A percentile compares a stretch with the other conserved stretches of the same genome.
Conservation (phyloP, 1,140 invertebrate species). For the Drosophila rhopaloa region DNA sequence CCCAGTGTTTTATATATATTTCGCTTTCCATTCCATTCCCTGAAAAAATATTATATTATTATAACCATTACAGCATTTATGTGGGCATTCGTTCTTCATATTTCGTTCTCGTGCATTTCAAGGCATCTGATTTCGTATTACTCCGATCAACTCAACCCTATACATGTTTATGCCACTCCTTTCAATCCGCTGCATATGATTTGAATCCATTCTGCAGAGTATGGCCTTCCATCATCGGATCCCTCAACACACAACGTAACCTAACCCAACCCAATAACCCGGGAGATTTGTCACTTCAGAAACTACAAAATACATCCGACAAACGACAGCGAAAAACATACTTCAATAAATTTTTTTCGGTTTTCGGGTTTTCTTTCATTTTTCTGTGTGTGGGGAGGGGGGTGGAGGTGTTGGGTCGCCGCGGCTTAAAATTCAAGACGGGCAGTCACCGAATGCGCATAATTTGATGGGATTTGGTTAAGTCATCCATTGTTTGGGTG, state of each 20-base stretch:
- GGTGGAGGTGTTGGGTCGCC: background rate
- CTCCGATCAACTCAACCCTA: conserved; percentile 1
- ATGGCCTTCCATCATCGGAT: conserved; percentile 1
- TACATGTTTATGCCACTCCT: conserved; percentile 3
- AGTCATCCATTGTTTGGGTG: conserved; percentile 56
- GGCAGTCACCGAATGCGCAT: conserved; percentile 67
- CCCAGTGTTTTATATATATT: too few species aligned
- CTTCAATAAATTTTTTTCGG: conserved; percentile 37
- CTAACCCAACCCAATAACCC: conserved; percentile 30
- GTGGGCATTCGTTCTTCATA: background rate
- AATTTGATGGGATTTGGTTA: conserved; percentile 79
- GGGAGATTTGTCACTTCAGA: conserved; percentile 37
- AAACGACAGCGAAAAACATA: conserved; percentile 6
- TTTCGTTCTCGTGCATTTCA: background rate
- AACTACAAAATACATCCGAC: conserved; percentile 37
- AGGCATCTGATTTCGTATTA: conserved; percentile 15
- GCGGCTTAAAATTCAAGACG: conserved; percentile 72
- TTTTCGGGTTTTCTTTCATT: conserved; percentile 40
- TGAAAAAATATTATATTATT: background rate
- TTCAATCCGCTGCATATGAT: conserved; percentile 8
- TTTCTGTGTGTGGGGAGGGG: background rate
- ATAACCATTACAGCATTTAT: background rate
- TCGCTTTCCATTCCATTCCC: background rate
- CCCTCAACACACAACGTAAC: conserved; percentile 17
- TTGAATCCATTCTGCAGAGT: conserved; percentile 7